Base-by-base conservation (phyloP, 2,888 invertebrate genomes). In the Nudaria mundana region DNA sequence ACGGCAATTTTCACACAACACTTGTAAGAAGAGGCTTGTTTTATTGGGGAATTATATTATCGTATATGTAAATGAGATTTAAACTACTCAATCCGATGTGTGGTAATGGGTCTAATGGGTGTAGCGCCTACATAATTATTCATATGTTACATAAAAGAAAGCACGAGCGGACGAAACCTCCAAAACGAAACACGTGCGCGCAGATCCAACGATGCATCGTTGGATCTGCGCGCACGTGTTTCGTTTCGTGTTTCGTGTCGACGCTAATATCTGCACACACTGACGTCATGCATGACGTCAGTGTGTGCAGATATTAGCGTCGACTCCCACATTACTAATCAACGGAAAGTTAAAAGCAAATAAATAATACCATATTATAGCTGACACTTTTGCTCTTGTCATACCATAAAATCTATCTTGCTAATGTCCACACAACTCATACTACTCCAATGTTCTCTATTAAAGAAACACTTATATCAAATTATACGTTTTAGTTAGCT, bases 71-170 rank as follows among this genome's bases (percentile, higher is more conserved):
- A n/a, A n/a, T n/a, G n/a, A n/a, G n/a, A n/a, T n/a, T n/a, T n/a
- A n/a, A n/a, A n/a, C n/a, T n/a, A n/a, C n/a, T n/a, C n/a, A n/a
- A n/a, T n/a, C n/a, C n/a, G n/a, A n/a, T n/a, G n/a, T n/a, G n/a
- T n/a, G n/a, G n/a, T n/a, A n/a, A n/a, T n/a, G n/a, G n/a, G n/a
- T n/a, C n/a, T n/a, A n/a, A n/a, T n/a, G n/a, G n/a, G 28, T 42
- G 46, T 56, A 57, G 62, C 56, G 64, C 56, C 49, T 56, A 62
- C 53, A 67, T 72, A 66, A 73, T 71, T 63, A 66, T 63, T 57
- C 63, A 65, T 62, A 60, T 62, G 64, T 62, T 64, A 57, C 57
- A 60, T 52, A 76, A 76, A 80, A 70, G 77, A 78, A 81, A 81
- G 73, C 77, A 75, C 57, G 52, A 57, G 52, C 40, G 57, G 48